Conservation (phyloP, 1,140 invertebrate species). For the Hycleus cichorii region DNA sequence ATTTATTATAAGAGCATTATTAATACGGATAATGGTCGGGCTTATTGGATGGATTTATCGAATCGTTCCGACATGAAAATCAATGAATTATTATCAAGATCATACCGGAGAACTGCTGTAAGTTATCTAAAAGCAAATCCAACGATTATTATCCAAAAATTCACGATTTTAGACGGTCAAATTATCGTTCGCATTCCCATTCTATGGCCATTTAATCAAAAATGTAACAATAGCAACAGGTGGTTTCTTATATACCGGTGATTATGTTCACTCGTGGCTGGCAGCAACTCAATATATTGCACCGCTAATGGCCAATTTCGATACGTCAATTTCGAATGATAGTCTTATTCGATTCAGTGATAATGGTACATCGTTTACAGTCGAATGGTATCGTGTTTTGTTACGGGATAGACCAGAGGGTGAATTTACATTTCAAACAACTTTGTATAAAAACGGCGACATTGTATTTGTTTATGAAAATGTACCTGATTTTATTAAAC, state of each 20-base stretch:
- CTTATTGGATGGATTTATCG: constrained; percentile 67
- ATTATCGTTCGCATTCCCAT: constrained; percentile 84
- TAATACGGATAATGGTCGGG: constrained; percentile 50
- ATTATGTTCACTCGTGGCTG: constrained; percentile 94
- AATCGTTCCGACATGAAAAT: constrained; percentile 48
- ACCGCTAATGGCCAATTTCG: constrained; percentile 99
- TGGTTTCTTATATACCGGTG: constrained; percentile 93
- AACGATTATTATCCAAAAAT: not conserved
- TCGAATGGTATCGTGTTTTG: constrained; percentile 86
- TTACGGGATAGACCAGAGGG: constrained; percentile 68
- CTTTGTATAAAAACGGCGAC: constrained; percentile 77
- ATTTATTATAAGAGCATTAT: constrained; percentile 73
- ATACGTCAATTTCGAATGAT: constrained; percentile 71
- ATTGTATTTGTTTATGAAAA: constrained; percentile 88
- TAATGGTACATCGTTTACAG: constrained; percentile 84
- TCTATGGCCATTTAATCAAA: constrained; percentile 84
- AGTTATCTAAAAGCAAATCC: constrained; percentile 39
- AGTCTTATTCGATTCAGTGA: constrained; percentile 80
- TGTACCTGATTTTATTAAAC: constrained; percentile 65
- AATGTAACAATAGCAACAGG: constrained; percentile 97
- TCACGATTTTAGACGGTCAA: constrained; percentile 64
- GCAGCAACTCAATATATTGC: constrained; percentile 98
- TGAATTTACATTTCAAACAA: constrained; percentile 82
- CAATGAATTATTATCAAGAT: constrained; percentile 71
- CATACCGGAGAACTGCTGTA: constrained; percentile 82